A percentile compares a stretch with the other conserved stretches of the same genome.
Conservation (phyloP, 53 echinoderm and acorn worm species). For the Echinarachnius parma region DNA sequence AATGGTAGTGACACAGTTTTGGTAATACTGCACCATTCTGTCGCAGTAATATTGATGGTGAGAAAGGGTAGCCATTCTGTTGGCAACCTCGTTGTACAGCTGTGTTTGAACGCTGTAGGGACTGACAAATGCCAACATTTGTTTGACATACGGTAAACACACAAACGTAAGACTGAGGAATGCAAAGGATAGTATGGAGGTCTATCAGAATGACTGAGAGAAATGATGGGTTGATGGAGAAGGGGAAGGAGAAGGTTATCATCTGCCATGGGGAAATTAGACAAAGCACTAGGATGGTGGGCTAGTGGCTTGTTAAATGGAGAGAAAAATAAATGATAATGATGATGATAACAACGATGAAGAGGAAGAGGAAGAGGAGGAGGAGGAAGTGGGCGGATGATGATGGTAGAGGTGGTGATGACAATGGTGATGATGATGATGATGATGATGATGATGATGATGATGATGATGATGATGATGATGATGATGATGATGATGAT, state of each 20-base stretch:
- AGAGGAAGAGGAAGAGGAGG: constrained; percentile 14
- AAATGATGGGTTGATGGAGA: not conserved
- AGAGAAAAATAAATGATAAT: not conserved
- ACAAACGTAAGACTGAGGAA: not conserved
- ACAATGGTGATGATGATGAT: not conserved
- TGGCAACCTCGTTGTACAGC: too few species aligned
- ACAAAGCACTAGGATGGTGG: too few species aligned
- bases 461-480: not conserved
- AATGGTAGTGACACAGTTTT: too few species aligned
- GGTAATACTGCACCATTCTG: too few species aligned
- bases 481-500: not conserved
- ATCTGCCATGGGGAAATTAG: not conserved
- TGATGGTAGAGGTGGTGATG: too few species aligned
- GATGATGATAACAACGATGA: not conserved
- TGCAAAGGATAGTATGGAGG: not conserved
- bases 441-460: not conserved
- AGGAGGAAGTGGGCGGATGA: not conserved
- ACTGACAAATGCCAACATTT: too few species aligned
- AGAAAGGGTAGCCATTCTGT: too few species aligned
- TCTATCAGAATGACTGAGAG: not conserved
- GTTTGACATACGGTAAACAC: too few species aligned
- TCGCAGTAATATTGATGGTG: too few species aligned
- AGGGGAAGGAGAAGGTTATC: not conserved
- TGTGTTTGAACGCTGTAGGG: too few species aligned
- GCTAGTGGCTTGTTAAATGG: too few species aligned